Base-by-base conservation (phyloP, 2,888 invertebrate species). In the Eupsilia transversa region DNA sequence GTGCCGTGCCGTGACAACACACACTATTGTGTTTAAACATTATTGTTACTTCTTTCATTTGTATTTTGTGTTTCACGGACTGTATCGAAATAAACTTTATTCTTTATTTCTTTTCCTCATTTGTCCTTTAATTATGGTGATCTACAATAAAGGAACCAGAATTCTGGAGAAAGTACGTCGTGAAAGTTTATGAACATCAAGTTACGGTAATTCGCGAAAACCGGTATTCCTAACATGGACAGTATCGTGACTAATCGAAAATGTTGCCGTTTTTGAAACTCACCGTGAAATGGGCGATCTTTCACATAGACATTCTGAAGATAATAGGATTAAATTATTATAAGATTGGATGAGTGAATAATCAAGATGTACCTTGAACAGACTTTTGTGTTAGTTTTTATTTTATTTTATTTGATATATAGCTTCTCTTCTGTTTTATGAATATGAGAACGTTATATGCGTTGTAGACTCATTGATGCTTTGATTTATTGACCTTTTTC, bases 161-260 rank as follows among this genome's bases (percentile, higher is more conserved):
- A 72, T 64, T 20, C 20, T 2, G 9, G 77, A 74, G 77, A 78
- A 78, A 78, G 81, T 56, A 60, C 52, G 27, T 41, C 46, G 75
- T 30, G 77, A 78, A 80, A 78, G 77, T 78, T 81, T 56, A 78
- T 78, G 54, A 74, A 60, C 68, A 43, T 72, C 33, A 65, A 80
- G 60, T 80, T 78, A 78, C 75, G 75, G 81, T 74, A 43, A 74
- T 80, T 65, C 60, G 54, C 75, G 4, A 74, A 78, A 74, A 78
- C 77, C 81, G 46, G 77, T 81, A 66, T 59, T 54, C 27, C 9
- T 33, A 54, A 78, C 65, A 60, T 78, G 81, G 75, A 66, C 49
- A 57, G 46, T 33, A 14, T 30, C 38, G 60, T 75, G 75, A 78
- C 65, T 65, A 78, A 81, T 74, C 60, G 49, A 33, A 74, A 78